A percentile compares a stretch with the other conserved stretches of the same genome.
Evolutionary conservation across 2,797 vertebrate species (phyloP).

Genomic region (Epinephelus coioides): DNA sequence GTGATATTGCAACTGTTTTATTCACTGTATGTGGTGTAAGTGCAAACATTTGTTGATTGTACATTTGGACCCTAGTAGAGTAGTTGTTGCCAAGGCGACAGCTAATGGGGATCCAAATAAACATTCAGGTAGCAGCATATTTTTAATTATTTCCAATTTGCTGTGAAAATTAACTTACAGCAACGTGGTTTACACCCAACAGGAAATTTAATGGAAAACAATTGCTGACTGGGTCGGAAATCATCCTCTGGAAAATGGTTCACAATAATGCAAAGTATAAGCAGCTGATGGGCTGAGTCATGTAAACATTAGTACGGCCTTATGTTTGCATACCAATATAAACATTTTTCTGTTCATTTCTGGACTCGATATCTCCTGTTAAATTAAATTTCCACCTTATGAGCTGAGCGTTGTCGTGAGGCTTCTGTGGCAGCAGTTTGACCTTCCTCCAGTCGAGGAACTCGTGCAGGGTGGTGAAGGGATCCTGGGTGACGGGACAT

Average conservation of each 20-base stretch:
- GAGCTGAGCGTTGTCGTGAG: slow-evolving; percentile 98
- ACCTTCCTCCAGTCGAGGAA: slow-evolving; percentile 99
- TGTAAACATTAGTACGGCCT: too few species aligned
- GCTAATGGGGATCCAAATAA: neutral
- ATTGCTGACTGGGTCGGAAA: neutral
- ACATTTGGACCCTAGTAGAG: neutral
- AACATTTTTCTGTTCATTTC: neutral
- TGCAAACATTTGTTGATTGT: neutral
- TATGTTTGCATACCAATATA: neutral
- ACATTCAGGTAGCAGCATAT: neutral
- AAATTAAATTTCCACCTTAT: slow-evolving; percentile 88
- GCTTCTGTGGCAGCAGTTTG: slow-evolving; percentile 93
- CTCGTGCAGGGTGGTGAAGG: slow-evolving; percentile 95
- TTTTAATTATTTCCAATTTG: neutral
- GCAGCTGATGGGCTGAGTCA: neutral
- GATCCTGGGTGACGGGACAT: slow-evolving; percentile 95
- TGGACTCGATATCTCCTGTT: neutral
- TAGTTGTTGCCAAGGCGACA: neutral
- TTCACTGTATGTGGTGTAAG: slow-evolving; percentile 5
- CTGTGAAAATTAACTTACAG: neutral
- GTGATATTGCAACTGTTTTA: neutral
- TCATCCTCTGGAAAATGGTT: slow-evolving; percentile 1
- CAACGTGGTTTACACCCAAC: neutral
- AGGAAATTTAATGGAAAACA: neutral
- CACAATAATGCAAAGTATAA: neutral